A percentile compares a stretch with the other conserved stretches of the same genome.
phyloP scores from a whole-genome alignment of 2,888 invertebrate species.

The Nephrotoma flavescens region DNA sequence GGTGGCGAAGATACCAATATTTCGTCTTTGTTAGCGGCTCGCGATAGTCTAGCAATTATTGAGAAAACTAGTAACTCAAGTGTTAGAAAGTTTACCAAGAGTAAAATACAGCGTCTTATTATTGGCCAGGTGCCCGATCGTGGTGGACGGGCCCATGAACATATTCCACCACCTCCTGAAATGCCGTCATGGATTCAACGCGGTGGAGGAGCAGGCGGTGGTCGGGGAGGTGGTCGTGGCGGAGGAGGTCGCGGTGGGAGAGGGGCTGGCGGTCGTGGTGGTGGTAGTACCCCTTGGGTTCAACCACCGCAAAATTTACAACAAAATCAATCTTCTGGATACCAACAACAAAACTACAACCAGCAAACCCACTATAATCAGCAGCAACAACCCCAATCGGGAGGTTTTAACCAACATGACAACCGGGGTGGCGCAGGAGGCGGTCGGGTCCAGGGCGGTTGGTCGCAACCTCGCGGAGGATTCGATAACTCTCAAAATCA shows the following conservation, averaged over 20 bases:
- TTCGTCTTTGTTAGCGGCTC: conserved; percentile 69
- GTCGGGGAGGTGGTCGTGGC: conserved; percentile 30
- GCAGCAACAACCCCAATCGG: conserved; percentile 7
- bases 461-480: conserved; percentile 19
- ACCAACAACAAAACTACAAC: conserved; percentile 12
- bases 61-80: conserved; percentile 84
- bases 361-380: conserved; percentile 12
- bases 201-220: conserved; percentile 33
- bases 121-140: conserved; percentile 91
- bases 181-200: conserved; percentile 88
- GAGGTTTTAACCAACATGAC: neutral
- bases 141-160: conserved; percentile 83
- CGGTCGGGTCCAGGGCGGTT: conserved; percentile 31
- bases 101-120: conserved; percentile 72
- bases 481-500: conserved; percentile 14
- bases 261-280: conserved; percentile 16
- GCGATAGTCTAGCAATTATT: conserved; percentile 68
- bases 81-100: conserved; percentile 72
- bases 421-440: conserved; percentile 21
- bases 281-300: conserved; percentile 8
- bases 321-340: conserved; percentile 9
- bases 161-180: conserved; percentile 87
- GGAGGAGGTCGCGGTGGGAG: conserved; percentile 21
- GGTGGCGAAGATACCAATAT: conserved; percentile 41
- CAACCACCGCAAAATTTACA: conserved; percentile 6